Evolutionary conservation across 2,888 invertebrate genomes (phyloP).

Genomic region (Alloplasta piceator): DNA sequence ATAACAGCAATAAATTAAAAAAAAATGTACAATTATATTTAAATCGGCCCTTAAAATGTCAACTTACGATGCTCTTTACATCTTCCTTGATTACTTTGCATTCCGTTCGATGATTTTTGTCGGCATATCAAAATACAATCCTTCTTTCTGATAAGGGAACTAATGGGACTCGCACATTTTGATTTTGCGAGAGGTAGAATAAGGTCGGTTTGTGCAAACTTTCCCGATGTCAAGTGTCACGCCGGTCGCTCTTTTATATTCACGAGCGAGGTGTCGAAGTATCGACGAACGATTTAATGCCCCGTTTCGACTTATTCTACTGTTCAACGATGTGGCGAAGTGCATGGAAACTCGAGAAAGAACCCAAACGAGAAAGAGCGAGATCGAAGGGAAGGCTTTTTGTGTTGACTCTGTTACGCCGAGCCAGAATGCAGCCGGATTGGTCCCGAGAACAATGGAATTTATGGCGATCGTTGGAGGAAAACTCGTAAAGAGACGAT

Average conservation of each 20-base stretch:
- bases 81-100: too few species aligned
- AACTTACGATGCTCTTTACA: too few species aligned
- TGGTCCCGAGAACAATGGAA: slow-evolving; percentile 68
- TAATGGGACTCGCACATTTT: too few species aligned
- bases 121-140: too few species aligned
- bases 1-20: too few species aligned
- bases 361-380: slow-evolving; percentile 27
- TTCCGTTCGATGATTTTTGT: too few species aligned
- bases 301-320: slow-evolving; percentile 13
- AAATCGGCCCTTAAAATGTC: too few species aligned
- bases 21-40: too few species aligned
- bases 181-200: too few species aligned
- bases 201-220: slow-evolving; percentile 4
- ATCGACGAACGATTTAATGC: slow-evolving; percentile 58
- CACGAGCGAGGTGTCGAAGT: slow-evolving; percentile 53
- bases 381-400: slow-evolving; percentile 31
- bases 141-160: too few species aligned
- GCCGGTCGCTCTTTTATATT: not conserved
- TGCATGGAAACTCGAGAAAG: slow-evolving; percentile 35
- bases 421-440: slow-evolving; percentile 66
- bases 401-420: slow-evolving; percentile 35
- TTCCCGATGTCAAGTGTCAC: not conserved
- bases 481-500: slow-evolving; percentile 67
- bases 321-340: slow-evolving; percentile 35
- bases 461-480: slow-evolving; percentile 67